A percentile compares a stretch with the other conserved stretches of the same genome.
Conservation (phyloP, 2,797 vertebrate genomes). For the Lemur catta region DNA sequence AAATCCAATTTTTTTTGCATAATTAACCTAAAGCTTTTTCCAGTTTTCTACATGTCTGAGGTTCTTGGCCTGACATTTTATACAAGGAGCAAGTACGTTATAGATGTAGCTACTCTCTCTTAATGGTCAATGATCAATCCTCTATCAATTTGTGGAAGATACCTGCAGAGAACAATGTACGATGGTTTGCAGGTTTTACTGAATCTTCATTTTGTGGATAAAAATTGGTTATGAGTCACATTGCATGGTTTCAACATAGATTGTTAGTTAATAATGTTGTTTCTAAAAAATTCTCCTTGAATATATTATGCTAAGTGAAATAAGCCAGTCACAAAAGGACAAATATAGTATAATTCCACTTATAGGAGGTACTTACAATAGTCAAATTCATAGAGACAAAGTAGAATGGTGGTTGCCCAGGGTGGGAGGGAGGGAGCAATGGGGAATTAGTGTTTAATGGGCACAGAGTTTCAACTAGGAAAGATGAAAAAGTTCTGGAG, state of each 20-base stretch:
- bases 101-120: neutral
- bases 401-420: neutral
- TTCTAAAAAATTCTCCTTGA: neutral
- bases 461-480: neutral
- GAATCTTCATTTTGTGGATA: neutral
- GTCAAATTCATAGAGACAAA: neutral
- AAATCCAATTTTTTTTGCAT: neutral
- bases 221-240: neutral
- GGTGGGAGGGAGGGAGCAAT: neutral
- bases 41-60: neutral
- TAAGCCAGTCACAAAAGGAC: neutral
- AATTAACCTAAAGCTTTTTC: neutral
- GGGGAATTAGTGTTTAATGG: neutral
- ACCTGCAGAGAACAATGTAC: neutral
- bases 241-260: neutral
- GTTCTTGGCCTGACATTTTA: neutral
- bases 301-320: neutral
- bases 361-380: neutral
- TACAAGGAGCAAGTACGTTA: neutral
- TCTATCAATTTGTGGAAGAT: neutral
- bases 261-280: neutral
- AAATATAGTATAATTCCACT: neutral
- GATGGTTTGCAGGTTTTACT: neutral
- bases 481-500: neutral
- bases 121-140: neutral